Evolutionary conservation across 2,888 invertebrate species (phyloP).

Genomic region (Sussaba pulchella): DNA sequence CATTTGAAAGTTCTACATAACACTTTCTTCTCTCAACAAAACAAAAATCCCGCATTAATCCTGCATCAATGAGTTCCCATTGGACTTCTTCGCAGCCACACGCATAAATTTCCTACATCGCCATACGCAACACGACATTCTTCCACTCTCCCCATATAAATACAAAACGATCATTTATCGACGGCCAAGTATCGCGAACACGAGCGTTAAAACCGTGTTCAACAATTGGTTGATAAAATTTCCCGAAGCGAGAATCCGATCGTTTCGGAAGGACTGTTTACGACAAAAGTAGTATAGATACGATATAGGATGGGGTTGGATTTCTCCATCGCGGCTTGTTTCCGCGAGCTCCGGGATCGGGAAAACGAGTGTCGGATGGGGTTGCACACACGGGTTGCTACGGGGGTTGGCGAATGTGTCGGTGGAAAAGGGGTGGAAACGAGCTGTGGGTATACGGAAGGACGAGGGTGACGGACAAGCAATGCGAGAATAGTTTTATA

Average conservation of each 20-base stretch:
- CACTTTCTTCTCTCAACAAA: too few species aligned
- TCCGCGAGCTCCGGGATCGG: conserved; percentile 42
- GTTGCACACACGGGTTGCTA: conserved; percentile 57
- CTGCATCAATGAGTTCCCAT: too few species aligned
- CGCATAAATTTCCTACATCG: too few species aligned
- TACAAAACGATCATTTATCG: conserved; percentile 22
- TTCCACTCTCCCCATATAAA: too few species aligned
- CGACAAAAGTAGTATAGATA: conserved; percentile 43
- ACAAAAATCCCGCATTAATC: too few species aligned
- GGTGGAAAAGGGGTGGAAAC: conserved; percentile 38
- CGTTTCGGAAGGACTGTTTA: conserved; percentile 65
- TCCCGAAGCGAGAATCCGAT: conserved; percentile 59
- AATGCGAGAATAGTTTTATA: conserved; percentile 28
- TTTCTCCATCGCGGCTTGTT: conserved; percentile 56
- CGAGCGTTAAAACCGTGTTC: conserved; percentile 29
- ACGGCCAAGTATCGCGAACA: conserved; percentile 1
- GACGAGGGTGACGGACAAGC: conserved; percentile 52
- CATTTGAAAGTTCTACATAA: too few species aligned
- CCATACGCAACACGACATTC: too few species aligned
- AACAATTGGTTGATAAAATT: conserved; percentile 67
- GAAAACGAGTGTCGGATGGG: conserved; percentile 41
- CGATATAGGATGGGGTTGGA: conserved; percentile 30
- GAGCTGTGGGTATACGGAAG: conserved; percentile 8
- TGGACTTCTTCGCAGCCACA: too few species aligned
- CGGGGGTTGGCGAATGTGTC: conserved; percentile 50